A percentile compares a stretch with the other conserved stretches of the same genome.
phyloP scores from a whole-genome alignment of 1,140 invertebrate genomes.

The Dendroctonus valens region DNA sequence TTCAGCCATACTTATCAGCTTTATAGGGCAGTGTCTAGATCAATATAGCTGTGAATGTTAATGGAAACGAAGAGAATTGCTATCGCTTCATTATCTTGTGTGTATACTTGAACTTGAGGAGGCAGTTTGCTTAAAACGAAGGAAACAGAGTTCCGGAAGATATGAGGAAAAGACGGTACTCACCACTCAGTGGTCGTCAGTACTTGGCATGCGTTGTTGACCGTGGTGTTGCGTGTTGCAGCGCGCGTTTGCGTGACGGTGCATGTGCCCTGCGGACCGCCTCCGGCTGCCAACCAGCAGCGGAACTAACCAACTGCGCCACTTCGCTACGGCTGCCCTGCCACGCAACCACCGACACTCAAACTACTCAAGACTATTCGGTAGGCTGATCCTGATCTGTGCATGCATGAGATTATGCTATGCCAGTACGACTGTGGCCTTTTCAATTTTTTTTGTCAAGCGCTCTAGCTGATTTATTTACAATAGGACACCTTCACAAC shows the following conservation, averaged over 20 bases:
- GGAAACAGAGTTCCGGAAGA: too few species aligned
- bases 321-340: slow-evolving; percentile 47
- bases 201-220: slow-evolving; percentile 30
- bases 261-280: slow-evolving; percentile 52
- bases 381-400: slow-evolving; percentile 41
- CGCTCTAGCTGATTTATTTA: slow-evolving; percentile 10
- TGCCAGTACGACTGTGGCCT: slow-evolving; percentile 5
- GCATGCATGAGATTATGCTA: slow-evolving; percentile 24
- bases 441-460: slow-evolving; percentile 3
- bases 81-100: too few species aligned
- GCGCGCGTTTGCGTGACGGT: slow-evolving; percentile 55
- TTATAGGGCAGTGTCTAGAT: too few species aligned
- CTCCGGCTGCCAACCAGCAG: slow-evolving; percentile 40
- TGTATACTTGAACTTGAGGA: too few species aligned
- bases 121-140: too few species aligned
- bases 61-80: too few species aligned
- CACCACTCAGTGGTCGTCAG: too few species aligned
- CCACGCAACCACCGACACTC: slow-evolving; percentile 37
- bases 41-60: too few species aligned
- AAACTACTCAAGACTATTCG: slow-evolving; percentile 38
- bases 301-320: slow-evolving; percentile 45
- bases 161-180: too few species aligned
- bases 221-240: slow-evolving; percentile 54
- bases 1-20: too few species aligned
- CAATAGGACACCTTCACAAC: slow-evolving; percentile 2